Conservation (phyloP, 2,797 vertebrate genomes). For the Neosalanx taihuensis region DNA sequence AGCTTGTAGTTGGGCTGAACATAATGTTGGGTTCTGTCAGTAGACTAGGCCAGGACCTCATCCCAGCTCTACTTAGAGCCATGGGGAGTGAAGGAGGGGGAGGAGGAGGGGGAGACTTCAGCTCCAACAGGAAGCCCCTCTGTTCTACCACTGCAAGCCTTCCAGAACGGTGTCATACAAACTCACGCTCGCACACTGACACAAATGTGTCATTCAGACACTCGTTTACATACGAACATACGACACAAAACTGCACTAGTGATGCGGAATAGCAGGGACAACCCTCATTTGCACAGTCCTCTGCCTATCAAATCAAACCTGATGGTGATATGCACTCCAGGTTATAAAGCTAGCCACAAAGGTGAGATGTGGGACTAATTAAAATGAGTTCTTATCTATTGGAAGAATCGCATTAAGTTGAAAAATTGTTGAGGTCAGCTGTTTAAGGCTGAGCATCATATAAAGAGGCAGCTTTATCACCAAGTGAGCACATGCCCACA, state of each 20-base stretch:
- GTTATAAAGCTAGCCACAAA: neutral
- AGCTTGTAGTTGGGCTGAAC: constrained; percentile 50
- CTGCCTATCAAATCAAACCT: too few species aligned
- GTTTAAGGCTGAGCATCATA: neutral
- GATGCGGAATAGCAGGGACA: neutral
- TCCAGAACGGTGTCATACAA: constrained; percentile 42
- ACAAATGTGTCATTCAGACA: constrained; percentile 15
- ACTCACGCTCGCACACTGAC: constrained; percentile 16
- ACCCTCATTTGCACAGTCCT: too few species aligned
- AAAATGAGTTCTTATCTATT: neutral
- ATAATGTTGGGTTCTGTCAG: constrained; percentile 72
- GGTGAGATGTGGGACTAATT: neutral
- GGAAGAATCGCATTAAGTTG: neutral
- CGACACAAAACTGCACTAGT: neutral
- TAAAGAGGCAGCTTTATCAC: neutral
- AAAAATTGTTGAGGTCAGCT: neutral
- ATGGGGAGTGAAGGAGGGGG: constrained; percentile 14
- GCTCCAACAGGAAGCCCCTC: constrained; percentile 61
- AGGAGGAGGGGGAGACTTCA: constrained; percentile 24
- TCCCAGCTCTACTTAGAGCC: neutral
- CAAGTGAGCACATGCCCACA: neutral
- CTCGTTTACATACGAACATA: neutral
- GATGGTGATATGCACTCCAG: too few species aligned
- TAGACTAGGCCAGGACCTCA: constrained; percentile 27
- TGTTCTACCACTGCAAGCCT: constrained; percentile 60